Conservation (phyloP, 2,888 invertebrate species). For the Amphipoea oculea region DNA sequence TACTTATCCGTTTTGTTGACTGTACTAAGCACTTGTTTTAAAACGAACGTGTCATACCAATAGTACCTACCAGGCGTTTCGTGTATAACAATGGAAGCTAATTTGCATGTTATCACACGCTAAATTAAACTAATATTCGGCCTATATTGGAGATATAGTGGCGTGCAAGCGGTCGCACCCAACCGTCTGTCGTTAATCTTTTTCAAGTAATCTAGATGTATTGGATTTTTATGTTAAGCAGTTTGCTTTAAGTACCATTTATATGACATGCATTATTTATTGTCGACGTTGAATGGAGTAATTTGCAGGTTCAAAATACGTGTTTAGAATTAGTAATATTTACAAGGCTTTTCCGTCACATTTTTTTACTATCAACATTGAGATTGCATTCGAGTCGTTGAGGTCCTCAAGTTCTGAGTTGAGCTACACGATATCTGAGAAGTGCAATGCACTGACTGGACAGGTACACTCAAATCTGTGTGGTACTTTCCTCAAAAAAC, state of each 20-base stretch:
- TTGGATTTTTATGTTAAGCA: conserved; percentile 53
- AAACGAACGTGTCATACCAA: conserved; percentile 61
- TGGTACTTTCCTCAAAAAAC: not conserved
- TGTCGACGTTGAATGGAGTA: conserved; percentile 29
- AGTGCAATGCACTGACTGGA: not conserved
- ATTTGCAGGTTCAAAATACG: conserved; percentile 17
- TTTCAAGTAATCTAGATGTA: conserved; percentile 53
- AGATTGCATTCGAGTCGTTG: not conserved
- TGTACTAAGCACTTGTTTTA: conserved; percentile 50
- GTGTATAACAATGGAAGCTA: conserved; percentile 77
- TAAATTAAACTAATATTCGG: conserved; percentile 78
- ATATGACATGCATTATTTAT: conserved; percentile 38
- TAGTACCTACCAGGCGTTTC: conserved; percentile 71
- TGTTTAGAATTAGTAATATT: conserved; percentile 19
- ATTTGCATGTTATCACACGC: conserved; percentile 85
- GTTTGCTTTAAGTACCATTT: conserved; percentile 23
- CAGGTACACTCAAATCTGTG: not conserved
- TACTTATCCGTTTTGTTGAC: no score
- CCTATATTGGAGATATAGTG: conserved; percentile 65
- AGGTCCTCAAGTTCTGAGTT: not conserved
- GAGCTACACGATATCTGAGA: not conserved
- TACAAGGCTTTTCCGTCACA: not conserved
- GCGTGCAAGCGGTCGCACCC: conserved; percentile 41
- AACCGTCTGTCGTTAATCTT: conserved; percentile 43
- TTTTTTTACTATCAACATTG: not conserved